Evolutionary conservation across 2,888 invertebrate species (phyloP).

Genomic region (Geophilus truncorum): DNA sequence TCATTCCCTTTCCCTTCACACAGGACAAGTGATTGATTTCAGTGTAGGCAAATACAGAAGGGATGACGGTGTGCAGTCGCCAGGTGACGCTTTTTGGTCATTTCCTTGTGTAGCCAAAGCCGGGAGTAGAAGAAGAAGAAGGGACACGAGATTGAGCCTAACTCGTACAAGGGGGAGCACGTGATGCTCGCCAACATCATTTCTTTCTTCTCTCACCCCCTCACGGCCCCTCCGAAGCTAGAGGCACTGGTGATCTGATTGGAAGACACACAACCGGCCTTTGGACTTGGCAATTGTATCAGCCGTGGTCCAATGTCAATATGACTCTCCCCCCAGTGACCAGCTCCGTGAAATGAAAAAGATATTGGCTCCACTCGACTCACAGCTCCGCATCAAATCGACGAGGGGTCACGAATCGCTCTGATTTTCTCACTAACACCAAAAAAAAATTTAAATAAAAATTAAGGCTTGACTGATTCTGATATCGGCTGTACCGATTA

Average conservation of each 20-base stretch:
- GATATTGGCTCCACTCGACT: not conserved
- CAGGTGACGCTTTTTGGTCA: conserved; percentile 4
- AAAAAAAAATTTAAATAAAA: not conserved
- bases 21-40: not conserved
- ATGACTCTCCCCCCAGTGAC: not conserved
- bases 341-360: conserved; percentile 5
- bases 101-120: not conserved
- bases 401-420: not conserved
- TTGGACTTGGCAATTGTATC: conserved; percentile 2
- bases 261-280: conserved; percentile 10
- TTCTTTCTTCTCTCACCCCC: not conserved
- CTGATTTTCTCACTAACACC: not conserved
- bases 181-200: not conserved
- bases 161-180: not conserved
- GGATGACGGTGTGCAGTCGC: not conserved
- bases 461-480: too few species aligned
- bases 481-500: too few species aligned
- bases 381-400: not conserved
- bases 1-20: not conserved
- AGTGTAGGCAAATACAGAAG: not conserved
- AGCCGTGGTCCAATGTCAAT: not conserved
- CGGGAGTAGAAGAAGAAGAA: too few species aligned
- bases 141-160: not conserved
- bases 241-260: conserved; percentile 4
- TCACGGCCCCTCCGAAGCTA: too few species aligned